Evolutionary conservation across 1,140 invertebrate species (phyloP), one percentile per base, ranked within the genome.

Genomic region (Dinoponera quadriceps): DNA sequence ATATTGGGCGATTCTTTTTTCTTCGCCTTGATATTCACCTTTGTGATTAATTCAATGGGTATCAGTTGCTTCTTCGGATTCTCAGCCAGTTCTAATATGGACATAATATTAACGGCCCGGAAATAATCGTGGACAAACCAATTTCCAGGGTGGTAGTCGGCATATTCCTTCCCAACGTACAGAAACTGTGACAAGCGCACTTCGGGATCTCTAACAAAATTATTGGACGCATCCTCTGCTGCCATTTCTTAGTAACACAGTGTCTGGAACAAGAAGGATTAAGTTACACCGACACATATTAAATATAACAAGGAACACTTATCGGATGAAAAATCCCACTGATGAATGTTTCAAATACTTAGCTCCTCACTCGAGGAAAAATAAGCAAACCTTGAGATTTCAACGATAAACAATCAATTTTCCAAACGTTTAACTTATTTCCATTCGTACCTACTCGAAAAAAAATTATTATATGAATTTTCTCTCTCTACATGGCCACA

Each of bases 71-170:
- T 93, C 16, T 90, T 86, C 33, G 83, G 71, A 80, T 92, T 85
- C 22, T 85, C 86, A 62, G 95, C 90, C 51, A 94, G 89, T 82
- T 95, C 93, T 68, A 93, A 86, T 71, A 95, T 92, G 29, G 91
- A 94, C 57, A 89, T 85, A 49, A 95, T 82, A 83, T 94, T 94
- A 27, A 94, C 91, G 3, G 83, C 85, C 66, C 93, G 89, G 85
- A 94, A 95, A 69, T 95, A 95, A 77, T 95, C 92, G 74, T 95
- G 94, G 16, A 94, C 89, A 59, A 93, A 91, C 95, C 95, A 95
- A 85, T 94, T 94, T 68, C 95, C 95, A 78, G 95, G 95, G 74
- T 94, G 95, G 85, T 95, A 96, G 77, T 94, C 94, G 0, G 94
- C 94, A 63, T 93, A 88, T 86, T 95, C 95, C 90, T 94, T 95